phyloP scores from a whole-genome alignment of 2,888 invertebrate species.

The Leuctra nigra region DNA sequence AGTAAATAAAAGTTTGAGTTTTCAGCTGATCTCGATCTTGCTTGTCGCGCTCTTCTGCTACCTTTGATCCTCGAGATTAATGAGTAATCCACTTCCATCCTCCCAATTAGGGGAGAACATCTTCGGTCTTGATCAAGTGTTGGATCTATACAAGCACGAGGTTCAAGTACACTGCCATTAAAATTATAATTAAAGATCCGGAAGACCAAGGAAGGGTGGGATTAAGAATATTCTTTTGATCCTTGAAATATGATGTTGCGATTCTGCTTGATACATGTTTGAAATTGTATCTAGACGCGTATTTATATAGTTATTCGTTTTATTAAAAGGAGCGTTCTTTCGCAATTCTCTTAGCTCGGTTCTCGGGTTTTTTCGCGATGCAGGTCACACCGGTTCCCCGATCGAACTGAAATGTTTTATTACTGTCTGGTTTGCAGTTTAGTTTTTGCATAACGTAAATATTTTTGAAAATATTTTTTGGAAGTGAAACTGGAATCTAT shows the following conservation, averaged over 20 bases:
- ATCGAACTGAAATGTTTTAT: too few relatives aligned
- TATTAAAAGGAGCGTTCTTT: too few relatives aligned
- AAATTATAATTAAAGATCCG: slow-evolving; percentile 5
- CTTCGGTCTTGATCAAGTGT: background rate
- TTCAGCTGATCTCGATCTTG: too few relatives aligned
- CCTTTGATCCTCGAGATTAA: slow-evolving; percentile 7
- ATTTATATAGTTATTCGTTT: background rate
- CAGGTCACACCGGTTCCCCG: too few relatives aligned
- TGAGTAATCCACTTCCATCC: slow-evolving; percentile 1
- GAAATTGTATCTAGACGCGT: background rate
- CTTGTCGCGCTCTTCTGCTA: background rate
- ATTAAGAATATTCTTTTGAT: slow-evolving; percentile 7
- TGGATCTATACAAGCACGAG: background rate
- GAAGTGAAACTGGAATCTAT: too few relatives aligned
- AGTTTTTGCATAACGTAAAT: too few relatives aligned
- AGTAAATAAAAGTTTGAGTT: background rate
- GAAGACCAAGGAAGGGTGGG: background rate
- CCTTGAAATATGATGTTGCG: background rate
- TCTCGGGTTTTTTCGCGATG: too few relatives aligned
- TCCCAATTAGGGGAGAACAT: slow-evolving; percentile 4
- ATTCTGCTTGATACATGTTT: background rate
- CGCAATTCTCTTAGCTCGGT: too few relatives aligned
- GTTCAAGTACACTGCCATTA: slow-evolving; percentile 3
- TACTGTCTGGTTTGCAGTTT: too few relatives aligned
- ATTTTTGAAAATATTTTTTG: too few relatives aligned